A percentile compares a stretch with the other conserved stretches of the same genome.
phyloP scores from a whole-genome alignment of 2,888 invertebrate species.

The Pyrgus malvae region DNA sequence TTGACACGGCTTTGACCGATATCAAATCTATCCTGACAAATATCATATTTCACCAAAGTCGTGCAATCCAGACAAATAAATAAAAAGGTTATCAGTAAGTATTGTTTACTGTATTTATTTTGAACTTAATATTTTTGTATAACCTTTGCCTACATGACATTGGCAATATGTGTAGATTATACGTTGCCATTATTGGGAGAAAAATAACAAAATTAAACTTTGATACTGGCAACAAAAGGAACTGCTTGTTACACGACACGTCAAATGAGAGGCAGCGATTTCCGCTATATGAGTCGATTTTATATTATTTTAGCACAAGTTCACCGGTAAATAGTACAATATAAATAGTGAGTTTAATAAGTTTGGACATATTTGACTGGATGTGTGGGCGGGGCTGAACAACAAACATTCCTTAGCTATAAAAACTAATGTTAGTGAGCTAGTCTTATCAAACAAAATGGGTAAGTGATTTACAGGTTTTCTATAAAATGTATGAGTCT shows the following conservation, averaged over 20 bases:
- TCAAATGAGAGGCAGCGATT: slow-evolving; percentile 42
- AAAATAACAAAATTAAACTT: no score
- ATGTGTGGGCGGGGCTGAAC: slow-evolving; percentile 32
- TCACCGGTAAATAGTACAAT: slow-evolving; percentile 13
- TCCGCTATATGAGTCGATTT: slow-evolving; percentile 36
- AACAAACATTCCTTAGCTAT: slow-evolving; percentile 50
- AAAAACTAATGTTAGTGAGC: slow-evolving; percentile 65
- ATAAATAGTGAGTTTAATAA: neutral
- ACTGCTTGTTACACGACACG: slow-evolving; percentile 43
- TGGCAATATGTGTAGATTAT: no score
- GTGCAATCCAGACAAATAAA: no score
- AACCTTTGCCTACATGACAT: no score
- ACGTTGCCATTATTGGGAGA: no score
- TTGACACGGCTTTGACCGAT: no score
- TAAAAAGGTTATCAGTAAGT: no score
- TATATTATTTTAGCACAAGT: slow-evolving; percentile 7
- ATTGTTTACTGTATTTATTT: no score
- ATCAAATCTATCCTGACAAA: no score
- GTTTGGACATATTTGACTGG: slow-evolving; percentile 14
- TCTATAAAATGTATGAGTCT: slow-evolving; percentile 19
- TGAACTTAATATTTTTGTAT: no score
- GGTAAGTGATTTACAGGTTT: slow-evolving; percentile 54
- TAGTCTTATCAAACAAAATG: slow-evolving; percentile 62
- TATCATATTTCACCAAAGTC: no score
- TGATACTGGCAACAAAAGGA: neutral